Evolutionary conservation across 1,140 invertebrate genomes (phyloP).

Genomic region (Lamellibrachia luymesi): DNA sequence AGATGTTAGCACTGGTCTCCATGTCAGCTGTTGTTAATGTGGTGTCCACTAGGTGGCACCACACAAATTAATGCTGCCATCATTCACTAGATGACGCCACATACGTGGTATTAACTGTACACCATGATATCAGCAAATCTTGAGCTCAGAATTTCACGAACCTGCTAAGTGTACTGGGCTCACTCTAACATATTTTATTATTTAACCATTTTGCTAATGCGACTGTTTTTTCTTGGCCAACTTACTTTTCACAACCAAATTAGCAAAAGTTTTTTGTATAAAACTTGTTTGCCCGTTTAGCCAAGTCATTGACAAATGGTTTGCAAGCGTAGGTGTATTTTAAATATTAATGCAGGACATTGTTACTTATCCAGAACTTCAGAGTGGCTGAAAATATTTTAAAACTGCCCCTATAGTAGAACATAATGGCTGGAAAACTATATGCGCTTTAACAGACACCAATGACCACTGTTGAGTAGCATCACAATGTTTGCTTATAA

Average conservation of each 20-base stretch:
- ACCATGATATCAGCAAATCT: background rate
- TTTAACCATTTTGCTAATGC: too few relatives aligned
- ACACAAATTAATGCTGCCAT: background rate
- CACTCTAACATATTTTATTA: too few relatives aligned
- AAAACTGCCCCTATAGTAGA: background rate
- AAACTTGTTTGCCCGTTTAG: too few relatives aligned
- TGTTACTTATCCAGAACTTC: background rate
- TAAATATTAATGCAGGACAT: background rate
- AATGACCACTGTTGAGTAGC: background rate
- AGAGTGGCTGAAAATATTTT: background rate
- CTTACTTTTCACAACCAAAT: too few relatives aligned
- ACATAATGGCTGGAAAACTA: background rate
- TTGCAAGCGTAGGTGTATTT: background rate
- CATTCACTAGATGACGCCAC: background rate
- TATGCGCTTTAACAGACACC: background rate
- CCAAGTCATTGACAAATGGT: too few relatives aligned
- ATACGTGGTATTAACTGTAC: background rate
- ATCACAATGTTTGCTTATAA: background rate
- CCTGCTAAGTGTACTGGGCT: background rate
- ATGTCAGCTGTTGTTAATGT: background rate
- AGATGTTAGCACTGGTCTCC: background rate
- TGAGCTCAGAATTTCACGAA: background rate
- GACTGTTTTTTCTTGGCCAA: too few relatives aligned
- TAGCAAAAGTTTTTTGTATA: too few relatives aligned
- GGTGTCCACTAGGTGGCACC: background rate